Conservation (phyloP, 2,113 vertebrate species). For the Podilymbus podiceps region DNA sequence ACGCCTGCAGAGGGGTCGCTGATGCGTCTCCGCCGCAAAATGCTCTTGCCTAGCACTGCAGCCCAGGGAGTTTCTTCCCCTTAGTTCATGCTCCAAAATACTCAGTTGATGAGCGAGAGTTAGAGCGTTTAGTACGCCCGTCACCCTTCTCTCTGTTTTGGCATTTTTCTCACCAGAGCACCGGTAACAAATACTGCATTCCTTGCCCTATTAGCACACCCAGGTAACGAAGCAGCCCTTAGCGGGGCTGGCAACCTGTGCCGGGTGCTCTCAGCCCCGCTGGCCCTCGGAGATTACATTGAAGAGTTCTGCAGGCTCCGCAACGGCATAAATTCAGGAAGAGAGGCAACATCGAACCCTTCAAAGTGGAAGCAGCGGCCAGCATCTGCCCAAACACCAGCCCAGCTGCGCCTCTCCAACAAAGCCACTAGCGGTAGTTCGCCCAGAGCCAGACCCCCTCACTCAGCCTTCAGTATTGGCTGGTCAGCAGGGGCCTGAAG, state of each 20-base stretch:
- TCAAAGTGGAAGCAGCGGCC: slow-evolving; percentile 21
- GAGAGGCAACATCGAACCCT: not conserved
- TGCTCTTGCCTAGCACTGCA: not conserved
- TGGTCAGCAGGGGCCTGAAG: not conserved
- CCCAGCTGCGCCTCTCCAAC: not conserved
- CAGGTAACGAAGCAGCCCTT: fast-evolving
- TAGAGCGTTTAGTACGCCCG: not conserved
- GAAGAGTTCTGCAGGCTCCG: slow-evolving; percentile 30
- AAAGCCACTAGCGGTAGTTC: not conserved
- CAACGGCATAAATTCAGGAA: not conserved
- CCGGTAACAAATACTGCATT: not conserved
- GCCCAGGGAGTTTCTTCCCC: not conserved
- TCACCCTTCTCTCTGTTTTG: not conserved
- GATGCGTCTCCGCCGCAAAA: fast-evolving
- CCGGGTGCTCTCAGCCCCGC: not conserved
- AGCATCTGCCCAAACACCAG: slow-evolving; percentile 5
- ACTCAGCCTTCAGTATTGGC: not conserved
- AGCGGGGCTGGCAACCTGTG: not conserved
- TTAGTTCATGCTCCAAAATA: not conserved
- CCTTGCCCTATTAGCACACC: not conserved
- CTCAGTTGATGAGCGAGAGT: not conserved
- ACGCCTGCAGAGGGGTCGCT: fast-evolving
- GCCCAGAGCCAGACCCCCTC: not conserved
- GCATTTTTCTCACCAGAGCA: slow-evolving; percentile 13
- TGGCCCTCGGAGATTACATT: not conserved